Conservation (phyloP, 2,888 invertebrate genomes). For the Caenorhabditis macrosperma region DNA sequence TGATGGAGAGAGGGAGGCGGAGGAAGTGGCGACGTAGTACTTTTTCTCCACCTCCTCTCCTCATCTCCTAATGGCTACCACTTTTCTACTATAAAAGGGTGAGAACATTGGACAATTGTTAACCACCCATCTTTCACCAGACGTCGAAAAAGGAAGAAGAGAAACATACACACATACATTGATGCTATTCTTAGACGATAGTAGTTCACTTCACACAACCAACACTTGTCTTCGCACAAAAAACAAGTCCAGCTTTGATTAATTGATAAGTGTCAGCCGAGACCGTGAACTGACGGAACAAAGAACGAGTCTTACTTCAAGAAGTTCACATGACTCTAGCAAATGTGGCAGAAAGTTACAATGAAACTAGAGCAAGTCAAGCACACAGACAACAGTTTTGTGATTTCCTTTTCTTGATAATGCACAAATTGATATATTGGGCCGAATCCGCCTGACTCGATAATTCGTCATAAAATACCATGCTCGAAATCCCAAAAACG, state of each 20-base stretch:
- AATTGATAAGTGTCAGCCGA: slow-evolving; percentile 6
- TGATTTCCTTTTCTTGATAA: too few relatives aligned
- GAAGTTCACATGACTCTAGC: neutral
- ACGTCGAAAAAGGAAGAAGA: slow-evolving; percentile 16
- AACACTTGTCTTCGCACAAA: neutral
- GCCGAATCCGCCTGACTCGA: too few relatives aligned
- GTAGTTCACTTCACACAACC: slow-evolving; percentile 7
- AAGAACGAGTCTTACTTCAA: slow-evolving; percentile 29
- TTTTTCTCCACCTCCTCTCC: slow-evolving; percentile 27
- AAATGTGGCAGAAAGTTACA: slow-evolving; percentile 9
- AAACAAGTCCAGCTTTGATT: slow-evolving; percentile 38
- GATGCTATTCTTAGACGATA: slow-evolving; percentile 32
- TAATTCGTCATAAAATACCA: too few relatives aligned
- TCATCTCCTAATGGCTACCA: slow-evolving; percentile 6
- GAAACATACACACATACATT: neutral
- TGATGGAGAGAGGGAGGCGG: slow-evolving; percentile 12
- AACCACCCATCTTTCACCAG: neutral
- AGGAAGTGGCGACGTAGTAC: slow-evolving; percentile 12
- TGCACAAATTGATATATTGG: too few relatives aligned
- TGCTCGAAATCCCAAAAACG: too few relatives aligned
- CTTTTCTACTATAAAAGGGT: slow-evolving; percentile 43
- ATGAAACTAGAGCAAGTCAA: too few relatives aligned
- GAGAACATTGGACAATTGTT: slow-evolving; percentile 26
- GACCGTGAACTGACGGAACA: slow-evolving; percentile 17
- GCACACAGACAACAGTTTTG: too few relatives aligned